Conservation (phyloP, 37 sponge, comb jelly and placozoan species). For the Ephydatia muelleri region DNA sequence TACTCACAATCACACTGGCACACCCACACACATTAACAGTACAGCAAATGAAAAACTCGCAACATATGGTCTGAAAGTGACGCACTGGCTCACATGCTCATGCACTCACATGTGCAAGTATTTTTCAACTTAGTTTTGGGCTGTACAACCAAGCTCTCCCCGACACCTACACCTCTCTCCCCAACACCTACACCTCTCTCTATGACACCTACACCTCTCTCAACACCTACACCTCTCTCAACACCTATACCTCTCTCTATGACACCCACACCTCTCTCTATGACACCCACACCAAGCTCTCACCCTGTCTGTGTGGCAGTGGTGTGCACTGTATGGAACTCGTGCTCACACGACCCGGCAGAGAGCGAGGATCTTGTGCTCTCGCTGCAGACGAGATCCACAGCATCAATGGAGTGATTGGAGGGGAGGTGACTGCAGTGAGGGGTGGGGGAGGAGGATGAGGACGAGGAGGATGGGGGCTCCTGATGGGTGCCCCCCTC, state of each 20-base stretch:
- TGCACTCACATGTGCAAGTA: too few species aligned
- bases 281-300: neutral
- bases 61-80: too few species aligned
- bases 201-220: neutral
- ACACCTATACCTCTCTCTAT: neutral
- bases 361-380: neutral
- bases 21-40: too few species aligned
- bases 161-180: neutral
- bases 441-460: neutral
- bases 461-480: neutral
- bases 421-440: neutral
- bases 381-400: neutral
- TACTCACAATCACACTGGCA: too few species aligned
- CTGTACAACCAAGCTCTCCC: too few species aligned
- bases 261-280: neutral
- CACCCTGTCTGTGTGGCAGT: neutral
- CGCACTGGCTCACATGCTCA: too few species aligned
- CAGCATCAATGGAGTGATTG: neutral
- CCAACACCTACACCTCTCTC: neutral
- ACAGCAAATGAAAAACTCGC: too few species aligned
- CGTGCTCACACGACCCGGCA: neutral
- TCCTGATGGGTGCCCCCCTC: neutral
- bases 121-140: too few species aligned
- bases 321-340: neutral
- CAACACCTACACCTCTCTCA: too few species aligned